phyloP scores from a whole-genome alignment of 2,888 invertebrate species.

The Andrena chrysosceles region DNA sequence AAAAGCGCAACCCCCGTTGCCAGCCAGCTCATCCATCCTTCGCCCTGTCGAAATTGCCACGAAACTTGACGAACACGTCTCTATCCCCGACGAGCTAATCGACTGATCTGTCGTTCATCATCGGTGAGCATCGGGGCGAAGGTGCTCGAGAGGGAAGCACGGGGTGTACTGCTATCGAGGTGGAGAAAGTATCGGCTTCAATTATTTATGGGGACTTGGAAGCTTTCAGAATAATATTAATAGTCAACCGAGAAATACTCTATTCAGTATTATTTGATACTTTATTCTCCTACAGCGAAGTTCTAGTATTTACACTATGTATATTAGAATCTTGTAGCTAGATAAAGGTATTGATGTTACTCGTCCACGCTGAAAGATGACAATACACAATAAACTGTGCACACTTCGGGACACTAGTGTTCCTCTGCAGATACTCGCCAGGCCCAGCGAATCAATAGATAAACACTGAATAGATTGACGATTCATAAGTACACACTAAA shows the following conservation, averaged over 20 bases:
- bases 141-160: not conserved
- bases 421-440: no score
- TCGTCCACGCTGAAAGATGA: no score
- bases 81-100: not conserved
- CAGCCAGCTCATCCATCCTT: not conserved
- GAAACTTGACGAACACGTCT: not conserved
- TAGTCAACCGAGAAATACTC: no score
- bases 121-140: not conserved
- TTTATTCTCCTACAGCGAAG: no score
- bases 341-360: no score
- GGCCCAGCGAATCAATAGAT: not conserved
- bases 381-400: no score
- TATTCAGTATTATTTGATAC: no score
- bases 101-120: not conserved
- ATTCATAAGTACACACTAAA: constrained; percentile 7
- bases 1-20: constrained; percentile 31
- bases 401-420: no score
- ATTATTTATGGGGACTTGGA: no score
- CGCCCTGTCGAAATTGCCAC: not conserved
- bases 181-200: not conserved
- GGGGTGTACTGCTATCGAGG: not conserved
- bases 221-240: not conserved
- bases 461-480: constrained; percentile 1
- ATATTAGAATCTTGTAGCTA: no score
- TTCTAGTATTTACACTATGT: no score